phyloP scores from a whole-genome alignment of 2,888 invertebrate species.

The Opisthograptis luteolata region DNA sequence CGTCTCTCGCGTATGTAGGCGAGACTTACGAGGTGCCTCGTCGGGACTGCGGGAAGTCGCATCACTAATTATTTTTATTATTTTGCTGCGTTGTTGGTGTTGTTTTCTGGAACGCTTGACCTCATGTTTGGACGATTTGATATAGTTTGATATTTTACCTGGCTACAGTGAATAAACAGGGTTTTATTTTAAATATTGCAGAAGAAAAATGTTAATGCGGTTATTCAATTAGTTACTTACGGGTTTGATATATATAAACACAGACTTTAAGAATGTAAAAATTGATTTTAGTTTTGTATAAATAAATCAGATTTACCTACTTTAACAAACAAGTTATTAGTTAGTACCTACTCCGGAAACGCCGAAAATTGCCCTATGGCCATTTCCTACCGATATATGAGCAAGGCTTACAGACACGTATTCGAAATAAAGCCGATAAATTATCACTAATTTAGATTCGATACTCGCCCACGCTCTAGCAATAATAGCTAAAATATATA shows the following conservation, averaged over 20 bases:
- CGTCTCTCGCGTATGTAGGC: constrained; percentile 56
- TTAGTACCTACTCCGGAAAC: constrained; percentile 60
- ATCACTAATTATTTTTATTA: constrained; percentile 64
- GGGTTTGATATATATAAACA: too few species aligned
- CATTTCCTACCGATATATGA: too few species aligned
- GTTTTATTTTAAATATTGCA: too few species aligned
- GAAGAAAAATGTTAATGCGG: too few species aligned
- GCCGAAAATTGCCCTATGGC: constrained; percentile 62
- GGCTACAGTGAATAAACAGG: background rate
- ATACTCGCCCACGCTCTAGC: constrained; percentile 66
- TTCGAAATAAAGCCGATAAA: constrained; percentile 66
- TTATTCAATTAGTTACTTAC: too few species aligned
- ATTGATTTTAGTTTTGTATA: too few species aligned
- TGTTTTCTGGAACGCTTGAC: constrained; percentile 30
- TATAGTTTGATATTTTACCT: constrained; percentile 31
- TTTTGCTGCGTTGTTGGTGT: constrained; percentile 30
- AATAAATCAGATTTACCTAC: too few species aligned
- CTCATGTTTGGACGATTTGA: constrained; percentile 33
- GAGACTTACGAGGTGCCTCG: constrained; percentile 54
- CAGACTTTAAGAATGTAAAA: too few species aligned
- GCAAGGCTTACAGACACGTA: constrained; percentile 49
- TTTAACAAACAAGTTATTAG: constrained; percentile 1
- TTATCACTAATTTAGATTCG: constrained; percentile 76
- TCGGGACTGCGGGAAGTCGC: constrained; percentile 52
- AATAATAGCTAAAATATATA: constrained; percentile 61